Base-by-base conservation (phyloP, 1,140 invertebrate genomes). In the Eumeta japonica region DNA sequence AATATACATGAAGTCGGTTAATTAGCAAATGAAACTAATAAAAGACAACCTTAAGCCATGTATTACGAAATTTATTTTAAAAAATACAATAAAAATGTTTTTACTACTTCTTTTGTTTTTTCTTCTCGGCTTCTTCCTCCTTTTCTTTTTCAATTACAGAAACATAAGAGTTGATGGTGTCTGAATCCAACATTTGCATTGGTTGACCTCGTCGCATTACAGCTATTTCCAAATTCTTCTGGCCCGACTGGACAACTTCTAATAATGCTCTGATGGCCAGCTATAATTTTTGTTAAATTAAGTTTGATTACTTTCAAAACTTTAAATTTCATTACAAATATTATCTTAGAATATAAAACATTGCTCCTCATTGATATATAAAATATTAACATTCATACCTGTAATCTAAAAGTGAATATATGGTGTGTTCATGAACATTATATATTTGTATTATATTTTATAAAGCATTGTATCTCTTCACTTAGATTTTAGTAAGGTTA, bases 211-310 rank as follows among this genome's bases (percentile, higher is more conserved):
- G 81, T 61, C 86, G 82, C 92, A 98, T 97, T 3, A 98, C 90
- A 28, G 95, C 94, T 51, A 98, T 92, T 79, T 99, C 97, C 43
- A 99, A 79, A 79, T 99, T 99, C 68, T 98, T 98, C 48, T 94
- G 92, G 0, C 96, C 94, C 5, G 93, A 94, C 62, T 99, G 97
- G 1, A 99, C 97, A 14, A 99, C 95, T 80, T 98, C 95, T 15
- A 98, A 73, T 10, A 99, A 78, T n/a, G 97, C 95, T 64, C 89
- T 86, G 48, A 99, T 92, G 5, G 96, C 94, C 46, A 99, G 79
- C 81, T 97, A 47, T n/a, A 62, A 52, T 45, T 3, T n/a, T n/a
- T n/a, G n/a, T n/a, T n/a, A n/a, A n/a, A n/a, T n/a, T n/a, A n/a
- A n/a, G n/a, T n/a, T n/a, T n/a, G n/a, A n/a, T n/a, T n/a, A n/a